These are phyloP conservation scores for Suncus etruscus DNA, from an alignment of 2,113 vertebrate genomes.

Conservation along the genomic window DNA sequence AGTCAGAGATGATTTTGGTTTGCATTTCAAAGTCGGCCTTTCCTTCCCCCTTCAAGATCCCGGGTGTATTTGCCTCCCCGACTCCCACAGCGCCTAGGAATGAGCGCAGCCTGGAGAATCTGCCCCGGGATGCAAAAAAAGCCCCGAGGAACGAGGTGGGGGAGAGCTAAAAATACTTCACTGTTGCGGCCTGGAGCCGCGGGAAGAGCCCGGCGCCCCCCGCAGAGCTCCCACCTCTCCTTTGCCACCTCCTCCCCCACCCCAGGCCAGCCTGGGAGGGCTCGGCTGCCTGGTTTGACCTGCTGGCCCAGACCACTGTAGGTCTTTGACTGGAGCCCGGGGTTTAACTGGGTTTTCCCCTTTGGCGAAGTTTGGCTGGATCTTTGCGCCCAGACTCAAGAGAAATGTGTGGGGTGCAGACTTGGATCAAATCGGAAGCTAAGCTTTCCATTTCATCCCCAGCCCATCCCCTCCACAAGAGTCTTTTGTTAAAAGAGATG, in stretches of 20 bases:
- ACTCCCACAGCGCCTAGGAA: background rate
- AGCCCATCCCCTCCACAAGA: too few relatives aligned
- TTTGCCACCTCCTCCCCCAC: too few relatives aligned
- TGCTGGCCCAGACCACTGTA: accelerated
- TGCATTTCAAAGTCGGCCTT: background rate
- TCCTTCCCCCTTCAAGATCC: background rate
- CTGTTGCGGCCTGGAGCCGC: background rate
- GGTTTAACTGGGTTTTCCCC: background rate
- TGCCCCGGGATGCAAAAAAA: background rate
- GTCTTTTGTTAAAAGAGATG: background rate
- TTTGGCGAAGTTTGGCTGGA: accelerated
- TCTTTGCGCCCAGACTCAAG: too few relatives aligned
- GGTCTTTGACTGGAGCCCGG: background rate
- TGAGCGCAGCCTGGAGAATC: background rate
- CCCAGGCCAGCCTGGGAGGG: background rate
- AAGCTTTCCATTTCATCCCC: background rate
- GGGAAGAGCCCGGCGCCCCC: background rate
- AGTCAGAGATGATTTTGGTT: background rate
- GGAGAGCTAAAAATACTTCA: slow-evolving; percentile 18
- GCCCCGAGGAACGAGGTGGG: background rate
- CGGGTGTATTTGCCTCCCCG: background rate
- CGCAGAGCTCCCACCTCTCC: too few relatives aligned
- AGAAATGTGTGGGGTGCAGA: too few relatives aligned
- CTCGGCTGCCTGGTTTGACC: background rate
- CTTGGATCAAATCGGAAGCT: too few relatives aligned